Evolutionary conservation across 2,113 vertebrate species (phyloP).

Genomic region (Rhegmatorhina hoffmannsi): DNA sequence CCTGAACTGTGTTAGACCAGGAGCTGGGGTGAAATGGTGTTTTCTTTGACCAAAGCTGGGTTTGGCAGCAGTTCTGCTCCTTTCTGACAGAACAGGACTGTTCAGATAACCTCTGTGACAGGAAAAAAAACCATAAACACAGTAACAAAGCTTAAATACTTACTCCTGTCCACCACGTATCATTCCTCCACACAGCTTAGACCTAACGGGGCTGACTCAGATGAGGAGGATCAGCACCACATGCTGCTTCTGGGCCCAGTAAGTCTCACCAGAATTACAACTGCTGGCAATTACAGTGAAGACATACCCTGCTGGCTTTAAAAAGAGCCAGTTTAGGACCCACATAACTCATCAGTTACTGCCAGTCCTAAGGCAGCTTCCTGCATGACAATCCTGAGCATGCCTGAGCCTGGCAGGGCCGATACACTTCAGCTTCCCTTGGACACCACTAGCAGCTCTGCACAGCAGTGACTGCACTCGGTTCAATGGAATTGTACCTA

Average conservation of each 20-base stretch:
- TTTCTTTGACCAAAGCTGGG: neutral
- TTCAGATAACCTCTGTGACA: slow-evolving; percentile 53
- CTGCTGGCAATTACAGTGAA: neutral
- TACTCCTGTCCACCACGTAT: neutral
- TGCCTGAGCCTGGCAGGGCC: neutral
- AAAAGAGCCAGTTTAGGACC: neutral
- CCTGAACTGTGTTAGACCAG: neutral
- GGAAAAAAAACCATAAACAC: neutral
- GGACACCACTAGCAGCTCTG: neutral
- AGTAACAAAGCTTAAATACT: neutral
- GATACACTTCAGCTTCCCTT: neutral
- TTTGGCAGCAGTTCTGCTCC: slow-evolving; percentile 26
- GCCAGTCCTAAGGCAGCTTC: neutral
- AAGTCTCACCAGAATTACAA: neutral
- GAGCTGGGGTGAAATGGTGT: neutral
- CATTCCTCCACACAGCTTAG: neutral
- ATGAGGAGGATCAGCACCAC: neutral
- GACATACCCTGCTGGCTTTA: neutral
- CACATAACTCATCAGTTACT: neutral
- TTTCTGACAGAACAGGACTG: slow-evolving; percentile 31
- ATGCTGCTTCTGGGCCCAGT: neutral
- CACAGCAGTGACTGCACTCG: neutral
- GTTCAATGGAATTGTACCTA: neutral
- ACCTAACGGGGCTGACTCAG: neutral
- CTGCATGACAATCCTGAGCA: neutral